Evolutionary conservation across 2,888 invertebrate species (phyloP), one percentile per base, ranked within the genome.

Genomic region (Graphium colonna): DNA sequence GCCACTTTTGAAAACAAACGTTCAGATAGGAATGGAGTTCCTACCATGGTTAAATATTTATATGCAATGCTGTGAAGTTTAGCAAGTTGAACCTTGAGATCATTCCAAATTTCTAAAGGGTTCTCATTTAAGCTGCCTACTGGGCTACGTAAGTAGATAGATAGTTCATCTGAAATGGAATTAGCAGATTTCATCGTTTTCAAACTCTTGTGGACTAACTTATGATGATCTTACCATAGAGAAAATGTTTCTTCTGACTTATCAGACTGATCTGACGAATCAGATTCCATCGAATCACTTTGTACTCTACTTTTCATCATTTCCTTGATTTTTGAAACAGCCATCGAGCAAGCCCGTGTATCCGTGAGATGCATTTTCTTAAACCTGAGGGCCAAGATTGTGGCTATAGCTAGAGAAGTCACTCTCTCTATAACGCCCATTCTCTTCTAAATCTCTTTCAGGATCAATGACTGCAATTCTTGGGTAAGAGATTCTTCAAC

Each of bases 361-460:
- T 42, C 41, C 38, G 42, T 31, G 39, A 57, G 57, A 56, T 62
- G 57, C 31, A 59, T 40, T 60, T 56, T 62, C 48, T 60, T 62
- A 46, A 58, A 60, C 28, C 58, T 51, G 9, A 54, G 57, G 39
- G 59, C 59, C 40, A 61, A 36, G 2, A 36, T 36, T 12, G 12
- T 36, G 3, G 36, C 36, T 1, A 36, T 36, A 12, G 36, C 36
- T 4, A 36, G 12, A 12, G 36, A 4, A 12, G n/a, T 12, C 7
- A 36, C 36, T 3, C 5, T 2, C 5, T 21, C 21, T 3, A 21
- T 21, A 5, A 5, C 21, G n/a, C 36, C 36, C 36, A 36, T 36
- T 12, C 54, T 62, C 60, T 45, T 63, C 56, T 58, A 53, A 63
- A 60, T 64, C 60, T 64, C 58, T 50, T 60, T 60, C 12, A 61